Conservation (phyloP, 2,888 invertebrate genomes). For the Oscheius sp. region DNA sequence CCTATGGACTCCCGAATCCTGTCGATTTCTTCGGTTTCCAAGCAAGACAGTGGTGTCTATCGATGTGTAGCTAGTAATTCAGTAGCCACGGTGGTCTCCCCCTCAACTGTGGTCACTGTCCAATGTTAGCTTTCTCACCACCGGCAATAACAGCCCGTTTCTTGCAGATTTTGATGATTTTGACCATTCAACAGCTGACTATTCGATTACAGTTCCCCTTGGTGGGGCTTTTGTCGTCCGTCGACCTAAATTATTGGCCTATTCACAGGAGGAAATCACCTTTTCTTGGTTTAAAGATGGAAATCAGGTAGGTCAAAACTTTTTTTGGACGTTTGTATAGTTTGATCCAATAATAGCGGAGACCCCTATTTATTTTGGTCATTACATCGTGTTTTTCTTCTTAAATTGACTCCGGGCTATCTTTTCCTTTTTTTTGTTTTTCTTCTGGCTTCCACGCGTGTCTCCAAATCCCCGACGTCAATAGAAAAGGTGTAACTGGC, state of each 20-base stretch:
- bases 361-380: too few relatives aligned
- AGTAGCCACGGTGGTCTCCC: constrained; percentile 27
- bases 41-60: constrained; percentile 82
- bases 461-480: neutral
- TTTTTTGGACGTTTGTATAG: neutral
- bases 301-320: constrained; percentile 3
- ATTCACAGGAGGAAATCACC: neutral
- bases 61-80: constrained; percentile 73
- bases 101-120: constrained; percentile 5
- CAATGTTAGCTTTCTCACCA: constrained; percentile 8
- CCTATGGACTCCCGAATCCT: constrained; percentile 31
- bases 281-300: constrained; percentile 37
- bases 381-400: too few relatives aligned
- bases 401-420: neutral
- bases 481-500: constrained; percentile 29
- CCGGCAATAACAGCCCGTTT: neutral
- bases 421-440: neutral
- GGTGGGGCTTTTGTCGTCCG: constrained; percentile 23
- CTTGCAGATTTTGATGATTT: constrained; percentile 39
- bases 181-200: constrained; percentile 26
- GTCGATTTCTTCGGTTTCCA: constrained; percentile 38
- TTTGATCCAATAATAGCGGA: too few relatives aligned
- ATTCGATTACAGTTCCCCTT: constrained; percentile 7
- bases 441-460: constrained; percentile 9
- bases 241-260: constrained; percentile 25